Base-by-base conservation (phyloP, 2,113 vertebrate genomes). In the Dryoscopus gambensis region DNA sequence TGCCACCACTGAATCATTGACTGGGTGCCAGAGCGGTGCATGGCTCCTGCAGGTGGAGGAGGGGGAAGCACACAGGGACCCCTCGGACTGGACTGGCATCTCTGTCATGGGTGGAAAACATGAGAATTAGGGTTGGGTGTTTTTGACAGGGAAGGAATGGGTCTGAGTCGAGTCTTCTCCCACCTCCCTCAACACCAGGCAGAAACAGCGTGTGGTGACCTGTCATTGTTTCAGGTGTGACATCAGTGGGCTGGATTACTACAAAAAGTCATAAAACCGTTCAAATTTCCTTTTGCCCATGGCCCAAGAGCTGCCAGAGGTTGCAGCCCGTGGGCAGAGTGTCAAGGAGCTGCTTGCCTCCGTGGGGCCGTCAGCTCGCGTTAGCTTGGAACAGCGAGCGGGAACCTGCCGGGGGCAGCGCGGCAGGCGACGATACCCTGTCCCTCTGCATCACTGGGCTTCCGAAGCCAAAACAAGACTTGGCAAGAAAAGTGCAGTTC, bases 401-500 rank as follows among this genome's bases (percentile, higher is more conserved):
- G 80, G 63, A 20, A 60, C 5, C 18, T 5, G 44, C 92, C 18
- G 0, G 56, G 76, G 75, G 84, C 70, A 1, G 30, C 1, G 1
- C 1, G 1, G 83, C 71, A 22, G 30, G 81, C 90, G 37, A 24
- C 1, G 0, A 33, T 3, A 0, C n/a, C 82, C 84, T 1, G 5
- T 67, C 78, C 84, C 74, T 70, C 60, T 27, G 56, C 69, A 31
- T 37, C 13, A 8, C 60, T 37, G 3, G 40, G 27, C 40, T 77
- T 5, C 84, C 73, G 13, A 17, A 69, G 39, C 90, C 74, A 57
- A 17, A 42, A 9, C 15, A 2, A 35, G 46, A 7, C 40, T 27
- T 28, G 5, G 65, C 0, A 0, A 88, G 62, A n/a, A 67, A 59
- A 65, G 44, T 2, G 0, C 2, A 1, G 17, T 20, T 67, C 27